Conservation (phyloP, 1,140 invertebrate genomes). For the Zaprionus lachaisei region DNA sequence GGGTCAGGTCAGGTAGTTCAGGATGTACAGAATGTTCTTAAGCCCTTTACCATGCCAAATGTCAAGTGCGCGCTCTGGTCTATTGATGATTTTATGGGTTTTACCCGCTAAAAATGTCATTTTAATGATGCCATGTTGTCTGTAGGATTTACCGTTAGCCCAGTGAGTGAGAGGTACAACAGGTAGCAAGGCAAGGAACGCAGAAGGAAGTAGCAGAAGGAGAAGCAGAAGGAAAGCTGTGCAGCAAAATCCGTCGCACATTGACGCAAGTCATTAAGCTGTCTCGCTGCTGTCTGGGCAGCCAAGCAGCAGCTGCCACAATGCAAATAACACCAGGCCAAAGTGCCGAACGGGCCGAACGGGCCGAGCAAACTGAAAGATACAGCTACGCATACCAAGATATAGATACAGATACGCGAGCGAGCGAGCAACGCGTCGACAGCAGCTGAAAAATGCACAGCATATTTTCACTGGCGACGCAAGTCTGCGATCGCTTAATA, state of each 20-base stretch:
- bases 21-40: not conserved
- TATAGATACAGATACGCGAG: constrained; percentile 19
- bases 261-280: constrained; percentile 75
- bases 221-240: constrained; percentile 30
- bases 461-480: constrained; percentile 79
- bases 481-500: constrained; percentile 71
- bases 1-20: not conserved
- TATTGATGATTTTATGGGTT: constrained; percentile 81
- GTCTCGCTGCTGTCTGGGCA: constrained; percentile 69
- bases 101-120: constrained; percentile 66
- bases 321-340: constrained; percentile 53
- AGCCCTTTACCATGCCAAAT: constrained; percentile 22
- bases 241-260: constrained; percentile 49
- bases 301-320: constrained; percentile 31
- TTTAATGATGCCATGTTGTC: constrained; percentile 75
- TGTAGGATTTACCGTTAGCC: constrained; percentile 17
- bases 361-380: not conserved
- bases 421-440: constrained; percentile 47
- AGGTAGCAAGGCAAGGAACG: not conserved
- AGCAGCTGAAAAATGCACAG: constrained; percentile 60
- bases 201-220: no score
- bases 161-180: not conserved
- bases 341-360: constrained; percentile 22
- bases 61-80: constrained; percentile 38
- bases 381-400: constrained; percentile 24